A percentile compares a stretch with the other conserved stretches of the same genome.
These are phyloP conservation scores for Erythrolamprus reginae DNA, from an alignment of 2,113 vertebrate species.

Conservation along the genomic window DNA sequence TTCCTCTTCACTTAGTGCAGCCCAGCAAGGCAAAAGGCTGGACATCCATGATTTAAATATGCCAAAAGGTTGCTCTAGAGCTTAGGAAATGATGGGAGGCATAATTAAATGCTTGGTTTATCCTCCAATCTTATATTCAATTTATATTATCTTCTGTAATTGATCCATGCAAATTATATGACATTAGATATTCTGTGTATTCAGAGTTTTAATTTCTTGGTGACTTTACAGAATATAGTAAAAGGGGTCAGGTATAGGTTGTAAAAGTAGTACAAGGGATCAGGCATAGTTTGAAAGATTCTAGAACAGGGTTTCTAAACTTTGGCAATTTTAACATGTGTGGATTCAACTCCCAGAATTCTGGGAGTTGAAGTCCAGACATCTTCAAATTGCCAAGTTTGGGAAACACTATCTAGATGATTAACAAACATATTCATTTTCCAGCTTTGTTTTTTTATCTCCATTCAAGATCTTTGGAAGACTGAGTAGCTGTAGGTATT, in stretches of 20 bases:
- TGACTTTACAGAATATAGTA: background rate
- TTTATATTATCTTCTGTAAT: background rate
- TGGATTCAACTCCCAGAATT: background rate
- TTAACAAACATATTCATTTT: background rate
- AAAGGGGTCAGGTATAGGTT: background rate
- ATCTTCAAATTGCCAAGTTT: background rate
- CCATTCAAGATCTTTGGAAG: background rate
- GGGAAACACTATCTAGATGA: background rate
- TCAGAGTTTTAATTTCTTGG: background rate
- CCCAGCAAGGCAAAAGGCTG: background rate
- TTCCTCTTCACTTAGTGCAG: background rate
- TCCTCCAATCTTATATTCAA: background rate
- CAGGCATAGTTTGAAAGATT: background rate
- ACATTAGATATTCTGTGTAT: background rate
- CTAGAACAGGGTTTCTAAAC: background rate
- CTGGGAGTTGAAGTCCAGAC: background rate
- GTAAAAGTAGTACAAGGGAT: background rate
- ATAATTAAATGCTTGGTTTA: background rate
- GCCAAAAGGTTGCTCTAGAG: background rate
- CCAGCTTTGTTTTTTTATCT: background rate
- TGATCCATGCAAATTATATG: background rate
- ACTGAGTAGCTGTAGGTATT: background rate
- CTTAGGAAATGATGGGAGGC: background rate
- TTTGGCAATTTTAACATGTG: background rate
- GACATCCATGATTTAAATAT: background rate